A percentile compares a stretch with the other conserved stretches of the same genome.
Evolutionary conservation across 2,113 vertebrate genomes (phyloP).

Genomic region (Marcusenius ussheri): DNA sequence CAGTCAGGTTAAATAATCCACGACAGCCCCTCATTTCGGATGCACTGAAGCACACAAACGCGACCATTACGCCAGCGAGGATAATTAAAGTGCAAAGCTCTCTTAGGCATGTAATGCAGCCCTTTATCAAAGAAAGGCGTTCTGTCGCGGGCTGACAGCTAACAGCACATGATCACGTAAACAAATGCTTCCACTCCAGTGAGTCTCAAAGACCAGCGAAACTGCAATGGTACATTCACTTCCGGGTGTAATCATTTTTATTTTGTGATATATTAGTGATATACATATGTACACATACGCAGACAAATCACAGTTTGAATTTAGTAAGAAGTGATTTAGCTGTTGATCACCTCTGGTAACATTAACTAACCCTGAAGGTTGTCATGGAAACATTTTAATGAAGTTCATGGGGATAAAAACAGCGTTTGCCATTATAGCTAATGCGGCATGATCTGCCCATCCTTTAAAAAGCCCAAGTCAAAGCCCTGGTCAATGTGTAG

Average conservation of each 20-base stretch:
- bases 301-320: constrained; percentile 25
- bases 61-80: constrained; percentile 71
- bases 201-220: constrained; percentile 95
- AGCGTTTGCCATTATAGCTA: constrained; percentile 81
- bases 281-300: background rate
- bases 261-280: background rate
- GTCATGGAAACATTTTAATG: constrained; percentile 93
- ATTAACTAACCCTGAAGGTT: constrained; percentile 92
- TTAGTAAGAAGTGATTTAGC: background rate
- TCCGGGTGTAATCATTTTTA: constrained; percentile 53
- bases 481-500: constrained; percentile 19
- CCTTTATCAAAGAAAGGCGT: constrained; percentile 89
- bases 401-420: constrained; percentile 83
- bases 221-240: constrained; percentile 96
- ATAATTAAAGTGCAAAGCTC: constrained; percentile 78
- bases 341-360: constrained; percentile 87
- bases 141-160: constrained; percentile 78
- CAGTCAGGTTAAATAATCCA: constrained; percentile 17
- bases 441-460: constrained; percentile 64
- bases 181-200: constrained; percentile 90
- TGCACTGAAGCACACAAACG: constrained; percentile 65
- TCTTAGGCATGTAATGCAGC: constrained; percentile 74
- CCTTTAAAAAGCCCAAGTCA: constrained; percentile 22
- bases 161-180: constrained; percentile 90
- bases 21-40: constrained; percentile 65